Base-by-base conservation (phyloP, 1,140 invertebrate species). In the Lineus longissimus region DNA sequence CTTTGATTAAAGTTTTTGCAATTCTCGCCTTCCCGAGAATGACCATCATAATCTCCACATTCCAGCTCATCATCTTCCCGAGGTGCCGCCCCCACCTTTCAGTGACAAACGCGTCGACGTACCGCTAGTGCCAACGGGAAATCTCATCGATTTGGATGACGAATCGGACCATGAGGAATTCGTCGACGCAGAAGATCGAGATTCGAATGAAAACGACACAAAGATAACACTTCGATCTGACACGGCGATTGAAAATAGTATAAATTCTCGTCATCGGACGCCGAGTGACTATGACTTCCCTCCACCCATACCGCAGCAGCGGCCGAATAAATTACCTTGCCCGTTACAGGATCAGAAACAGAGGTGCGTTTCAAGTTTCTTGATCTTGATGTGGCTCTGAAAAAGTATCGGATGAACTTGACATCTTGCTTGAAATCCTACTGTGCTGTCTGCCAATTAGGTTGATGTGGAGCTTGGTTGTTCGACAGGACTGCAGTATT, bases 241-340 rank as follows among this genome's bases (percentile, higher is more conserved):
- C n/a, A 51, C 47, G n/a, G 9, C 47, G 47, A 27, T n/a, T 6
- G 47, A 19, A 27, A 36, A 36, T 15, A 17, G 41, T 43, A 31
- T 60, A 13, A 25, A 15, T 19, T 43, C 25, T 17, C 43, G 43
- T 45, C 65, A 67, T 33, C 64, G 75, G 31, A 67, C 78, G 19
- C 84, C 85, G 41, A 86, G 86, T 70, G 85, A 81, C 41, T 79
- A 80, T 66, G 75, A 76, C 64, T 68, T 76, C 19, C 73, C 74
- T 23, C 75, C 73, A 2, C 66, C 67, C 36, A 67, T 59, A 31
- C 63, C 59, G 61, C 62, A 55, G 56, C 66, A 58, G 58, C 33
- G 30, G 60, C 64, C 56, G 27, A 51, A 23, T 47, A 47, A 59
- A 55, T 55, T 56, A 17, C 58, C 51, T 2, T 59, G 9, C 9